These are phyloP conservation scores for Xestobium rufovillosum DNA, from an alignment of 2,888 invertebrate genomes.

Conservation along the genomic window DNA sequence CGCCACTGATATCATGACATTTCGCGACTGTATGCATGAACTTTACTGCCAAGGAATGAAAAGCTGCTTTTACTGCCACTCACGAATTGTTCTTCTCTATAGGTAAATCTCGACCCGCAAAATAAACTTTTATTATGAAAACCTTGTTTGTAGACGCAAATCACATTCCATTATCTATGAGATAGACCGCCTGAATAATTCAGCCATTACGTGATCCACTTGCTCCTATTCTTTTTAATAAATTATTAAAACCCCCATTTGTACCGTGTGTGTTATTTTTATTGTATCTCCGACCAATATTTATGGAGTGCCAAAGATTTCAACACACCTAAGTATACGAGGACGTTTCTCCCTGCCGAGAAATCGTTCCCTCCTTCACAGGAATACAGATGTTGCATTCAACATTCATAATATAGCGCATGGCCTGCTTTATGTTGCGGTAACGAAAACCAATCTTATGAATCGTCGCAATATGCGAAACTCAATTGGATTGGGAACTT, in stretches of 20 bases:
- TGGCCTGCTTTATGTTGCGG: conserved; percentile 38
- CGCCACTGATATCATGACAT: too few species aligned
- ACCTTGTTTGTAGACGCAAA: too few species aligned
- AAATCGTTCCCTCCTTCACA: conserved; percentile 26
- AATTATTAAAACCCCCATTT: conserved; percentile 36
- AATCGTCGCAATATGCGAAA: conserved; percentile 39
- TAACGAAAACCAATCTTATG: conserved; percentile 40
- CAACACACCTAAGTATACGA: conserved; percentile 35
- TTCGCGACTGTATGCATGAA: too few species aligned
- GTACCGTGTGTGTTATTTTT: conserved; percentile 31
- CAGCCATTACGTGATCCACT: conserved; percentile 30
- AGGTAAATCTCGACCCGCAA: too few species aligned
- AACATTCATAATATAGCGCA: conserved; percentile 41
- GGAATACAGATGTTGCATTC: conserved; percentile 43
- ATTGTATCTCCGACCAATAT: conserved; percentile 31
- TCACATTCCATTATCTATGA: too few species aligned
- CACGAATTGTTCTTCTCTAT: too few species aligned
- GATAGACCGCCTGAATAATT: too few species aligned
- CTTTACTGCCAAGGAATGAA: too few species aligned
- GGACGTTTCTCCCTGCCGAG: conserved; percentile 27
- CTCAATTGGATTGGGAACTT: conserved; percentile 41
- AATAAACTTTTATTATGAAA: too few species aligned
- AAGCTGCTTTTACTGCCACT: too few species aligned
- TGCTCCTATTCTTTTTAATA: conserved; percentile 26
- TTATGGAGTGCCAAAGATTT: conserved; percentile 32